These are phyloP conservation scores for Palythoa grandiflora DNA, from an alignment of 92 coral and sea anemone species.

Conservation along the genomic window DNA sequence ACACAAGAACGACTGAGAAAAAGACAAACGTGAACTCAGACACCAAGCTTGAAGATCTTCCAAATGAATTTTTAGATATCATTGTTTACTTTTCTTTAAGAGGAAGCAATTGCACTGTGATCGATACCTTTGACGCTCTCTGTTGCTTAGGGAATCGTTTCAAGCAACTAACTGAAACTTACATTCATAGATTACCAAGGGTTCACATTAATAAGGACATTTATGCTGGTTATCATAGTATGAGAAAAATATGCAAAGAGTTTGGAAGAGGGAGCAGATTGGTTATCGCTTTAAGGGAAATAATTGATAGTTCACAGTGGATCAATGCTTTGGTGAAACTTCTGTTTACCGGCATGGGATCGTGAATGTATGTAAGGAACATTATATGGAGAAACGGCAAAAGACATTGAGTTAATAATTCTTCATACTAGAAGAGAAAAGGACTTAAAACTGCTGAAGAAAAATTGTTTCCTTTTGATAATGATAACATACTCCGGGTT, in stretches of 20 bases:
- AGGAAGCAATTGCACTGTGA: neutral
- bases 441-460: too few relatives aligned
- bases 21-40: neutral
- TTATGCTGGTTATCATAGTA: neutral
- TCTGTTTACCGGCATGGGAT: slow-evolving; percentile 42
- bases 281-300: slow-evolving; percentile 30
- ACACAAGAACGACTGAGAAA: slow-evolving; percentile 11
- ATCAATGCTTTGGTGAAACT: slow-evolving; percentile 39
- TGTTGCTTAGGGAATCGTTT: neutral
- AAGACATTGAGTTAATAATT: too few relatives aligned
- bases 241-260: slow-evolving; percentile 29
- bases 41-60: neutral
- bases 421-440: too few relatives aligned
- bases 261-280: slow-evolving; percentile 37
- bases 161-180: neutral
- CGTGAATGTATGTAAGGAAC: slow-evolving; percentile 32
- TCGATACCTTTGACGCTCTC: slow-evolving; percentile 2
- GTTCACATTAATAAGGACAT: neutral
- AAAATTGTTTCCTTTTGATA: too few relatives aligned
- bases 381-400: neutral
- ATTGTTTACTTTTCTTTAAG: neutral
- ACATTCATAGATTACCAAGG: neutral
- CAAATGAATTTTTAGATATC: neutral
- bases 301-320: slow-evolving; percentile 42
- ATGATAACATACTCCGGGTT: neutral